Percentiles rank a stretch among this genome's conserved stretches.
Evolutionary conservation across 2,797 vertebrate species (phyloP).

Genomic region (Ceryle rudis): DNA sequence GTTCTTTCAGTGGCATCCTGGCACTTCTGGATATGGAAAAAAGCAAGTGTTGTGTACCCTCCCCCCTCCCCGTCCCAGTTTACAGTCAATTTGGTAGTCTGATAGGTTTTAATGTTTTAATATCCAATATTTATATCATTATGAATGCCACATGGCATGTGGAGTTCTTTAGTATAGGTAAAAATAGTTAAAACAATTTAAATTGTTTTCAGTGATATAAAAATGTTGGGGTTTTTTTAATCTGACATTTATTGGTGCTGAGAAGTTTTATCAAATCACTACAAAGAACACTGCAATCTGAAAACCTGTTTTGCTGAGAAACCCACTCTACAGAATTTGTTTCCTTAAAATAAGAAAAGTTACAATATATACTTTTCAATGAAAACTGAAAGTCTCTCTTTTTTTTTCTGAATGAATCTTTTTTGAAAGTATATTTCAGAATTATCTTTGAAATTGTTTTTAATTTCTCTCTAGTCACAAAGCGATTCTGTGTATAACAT

Average conservation of each 20-base stretch:
- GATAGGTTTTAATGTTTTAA: background rate
- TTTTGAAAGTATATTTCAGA: background rate
- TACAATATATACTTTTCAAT: background rate
- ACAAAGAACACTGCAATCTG: background rate
- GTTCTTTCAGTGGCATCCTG: background rate
- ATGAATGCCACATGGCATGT: background rate
- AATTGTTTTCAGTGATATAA: background rate
- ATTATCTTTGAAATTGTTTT: background rate
- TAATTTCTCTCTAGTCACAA: slow-evolving; percentile 39
- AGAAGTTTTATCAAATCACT: background rate
- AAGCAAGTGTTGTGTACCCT: background rate
- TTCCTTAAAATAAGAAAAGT: background rate
- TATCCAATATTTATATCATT: background rate
- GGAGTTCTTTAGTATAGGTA: background rate
- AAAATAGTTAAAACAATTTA: background rate
- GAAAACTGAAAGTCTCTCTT: background rate
- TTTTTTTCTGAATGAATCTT: background rate
- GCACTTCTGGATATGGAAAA: background rate
- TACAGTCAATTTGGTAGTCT: background rate
- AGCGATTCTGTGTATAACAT: slow-evolving; percentile 74
- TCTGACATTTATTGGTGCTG: background rate
- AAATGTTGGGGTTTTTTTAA: background rate
- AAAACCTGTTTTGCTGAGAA: background rate
- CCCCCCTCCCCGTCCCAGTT: background rate
- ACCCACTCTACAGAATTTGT: background rate